These are phyloP conservation scores for Tyria jacobaeae DNA, from an alignment of 2,888 invertebrate species.

Conservation along the genomic window DNA sequence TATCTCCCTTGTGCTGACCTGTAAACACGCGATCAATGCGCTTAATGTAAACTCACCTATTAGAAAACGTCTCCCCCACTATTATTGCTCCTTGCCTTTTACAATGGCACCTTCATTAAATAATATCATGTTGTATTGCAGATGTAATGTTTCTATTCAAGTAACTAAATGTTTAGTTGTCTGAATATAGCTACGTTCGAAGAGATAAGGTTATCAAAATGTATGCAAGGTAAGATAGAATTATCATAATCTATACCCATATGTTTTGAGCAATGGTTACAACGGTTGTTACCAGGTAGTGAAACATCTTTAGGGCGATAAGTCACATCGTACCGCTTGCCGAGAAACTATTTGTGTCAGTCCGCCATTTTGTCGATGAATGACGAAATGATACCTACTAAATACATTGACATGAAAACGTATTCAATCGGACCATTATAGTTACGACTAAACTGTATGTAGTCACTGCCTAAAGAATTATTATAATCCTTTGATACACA, in stretches of 20 bases:
- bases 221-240: slow-evolving; percentile 35
- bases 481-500: not conserved
- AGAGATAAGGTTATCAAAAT: slow-evolving; percentile 48
- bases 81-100: slow-evolving; percentile 55
- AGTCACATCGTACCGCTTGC: slow-evolving; percentile 68
- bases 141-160: slow-evolving; percentile 20
- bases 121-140: slow-evolving; percentile 32
- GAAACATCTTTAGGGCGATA: slow-evolving; percentile 69
- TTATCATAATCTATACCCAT: slow-evolving; percentile 27
- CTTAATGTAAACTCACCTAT: slow-evolving; percentile 74
- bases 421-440: slow-evolving; percentile 38
- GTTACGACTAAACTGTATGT: slow-evolving; percentile 6
- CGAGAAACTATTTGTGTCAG: slow-evolving; percentile 73
- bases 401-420: slow-evolving; percentile 47
- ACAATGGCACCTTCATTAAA: slow-evolving; percentile 42
- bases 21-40: slow-evolving; percentile 82
- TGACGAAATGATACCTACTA: slow-evolving; percentile 65
- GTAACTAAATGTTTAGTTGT: slow-evolving; percentile 29
- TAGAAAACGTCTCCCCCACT: slow-evolving; percentile 66
- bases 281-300: slow-evolving; percentile 39
- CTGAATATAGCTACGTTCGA: slow-evolving; percentile 33
- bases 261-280: slow-evolving; percentile 33
- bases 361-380: slow-evolving; percentile 81
- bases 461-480: not conserved
- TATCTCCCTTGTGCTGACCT: slow-evolving; percentile 84